These are phyloP conservation scores for Lasaia peninsularis DNA, from an alignment of 1,140 invertebrate genomes.

Conservation along the genomic window DNA sequence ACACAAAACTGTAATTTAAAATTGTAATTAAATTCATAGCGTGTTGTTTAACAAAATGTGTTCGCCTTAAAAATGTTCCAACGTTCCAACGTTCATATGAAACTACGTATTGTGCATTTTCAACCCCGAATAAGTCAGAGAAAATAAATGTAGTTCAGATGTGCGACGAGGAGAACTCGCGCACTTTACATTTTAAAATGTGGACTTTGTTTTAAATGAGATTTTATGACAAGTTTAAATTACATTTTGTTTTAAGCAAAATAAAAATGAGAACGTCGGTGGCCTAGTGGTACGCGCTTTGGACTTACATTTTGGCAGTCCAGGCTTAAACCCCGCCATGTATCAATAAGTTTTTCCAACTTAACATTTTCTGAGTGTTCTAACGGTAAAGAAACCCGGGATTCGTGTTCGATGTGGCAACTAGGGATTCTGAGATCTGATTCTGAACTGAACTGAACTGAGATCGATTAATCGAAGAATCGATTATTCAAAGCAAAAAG, in stretches of 20 bases:
- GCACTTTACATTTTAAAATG: not conserved
- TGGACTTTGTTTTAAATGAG: slow-evolving; percentile 5
- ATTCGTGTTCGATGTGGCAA: no score
- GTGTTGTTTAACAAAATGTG: slow-evolving; percentile 10
- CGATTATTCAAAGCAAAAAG: no score
- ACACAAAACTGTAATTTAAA: not conserved
- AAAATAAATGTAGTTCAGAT: slow-evolving; percentile 3
- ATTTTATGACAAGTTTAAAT: not conserved
- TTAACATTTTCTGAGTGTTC: no score
- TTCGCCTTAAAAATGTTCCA: slow-evolving; percentile 1
- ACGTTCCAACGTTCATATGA: not conserved
- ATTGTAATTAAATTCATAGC: slow-evolving; percentile 4
- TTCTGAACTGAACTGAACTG: no score
- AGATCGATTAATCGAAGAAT: no score
- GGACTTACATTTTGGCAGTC: no score
- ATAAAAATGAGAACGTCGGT: no score
- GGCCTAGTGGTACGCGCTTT: no score
- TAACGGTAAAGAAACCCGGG: no score
- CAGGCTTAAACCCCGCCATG: no score
- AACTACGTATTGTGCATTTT: slow-evolving; percentile 1
- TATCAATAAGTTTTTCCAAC: no score
- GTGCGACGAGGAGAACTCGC: not conserved
- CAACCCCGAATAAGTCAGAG: not conserved
- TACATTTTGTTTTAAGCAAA: not conserved
- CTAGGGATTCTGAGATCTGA: no score